Evolutionary conservation across 1,140 invertebrate genomes (phyloP), one percentile per base, ranked within the genome.

Genomic region (Neotoxoptera formosana): DNA sequence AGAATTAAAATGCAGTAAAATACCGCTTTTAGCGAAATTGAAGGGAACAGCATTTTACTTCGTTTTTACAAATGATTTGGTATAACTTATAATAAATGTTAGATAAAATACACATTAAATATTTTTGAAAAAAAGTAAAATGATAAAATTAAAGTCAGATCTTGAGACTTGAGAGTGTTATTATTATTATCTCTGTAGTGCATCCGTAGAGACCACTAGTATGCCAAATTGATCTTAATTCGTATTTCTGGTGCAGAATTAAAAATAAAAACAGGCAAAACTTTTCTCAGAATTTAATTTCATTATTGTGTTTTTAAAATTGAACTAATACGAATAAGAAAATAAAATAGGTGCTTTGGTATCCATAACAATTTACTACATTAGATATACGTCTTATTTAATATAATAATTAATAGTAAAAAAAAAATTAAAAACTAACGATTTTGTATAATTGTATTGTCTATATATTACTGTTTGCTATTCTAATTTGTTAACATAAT

Each of bases 1-100:
- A 21, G 47, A 34, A 88, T 51, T 88, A 88, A 53, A 88, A 88
- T 34, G 87, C 48, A 34, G 47, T 88, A 51, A 88, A 88, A 88
- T 2, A 51, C 41, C 20, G n/a, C 47, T 88, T 21, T n/a, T 36
- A 4, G 84, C 41, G 41, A 86, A 86, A 86, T 86, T 45, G 1
- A 86, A 47, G 36, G 83, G 84, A 84, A 47, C 84, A 30, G 84
- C 41, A 47, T 86, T 86, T 86, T 86, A 30, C 14, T 47, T 47
- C 45, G 41, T 86, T 47, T 30, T 86, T 14, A 83, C 4, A 17
- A 86, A 30, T 30, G 41, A 83, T 36, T 83, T 86, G 41, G 20
- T 17, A 86, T 86, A 51, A 9, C 47, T 41, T 41, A 41, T 20
- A 67, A n/a, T n/a, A n/a, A 67, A 67, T 67, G 60, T 67, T 67